A percentile compares a stretch with the other conserved stretches of the same genome.
phyloP scores from a whole-genome alignment of 2,888 invertebrate species.

The Piscicola geometra region DNA sequence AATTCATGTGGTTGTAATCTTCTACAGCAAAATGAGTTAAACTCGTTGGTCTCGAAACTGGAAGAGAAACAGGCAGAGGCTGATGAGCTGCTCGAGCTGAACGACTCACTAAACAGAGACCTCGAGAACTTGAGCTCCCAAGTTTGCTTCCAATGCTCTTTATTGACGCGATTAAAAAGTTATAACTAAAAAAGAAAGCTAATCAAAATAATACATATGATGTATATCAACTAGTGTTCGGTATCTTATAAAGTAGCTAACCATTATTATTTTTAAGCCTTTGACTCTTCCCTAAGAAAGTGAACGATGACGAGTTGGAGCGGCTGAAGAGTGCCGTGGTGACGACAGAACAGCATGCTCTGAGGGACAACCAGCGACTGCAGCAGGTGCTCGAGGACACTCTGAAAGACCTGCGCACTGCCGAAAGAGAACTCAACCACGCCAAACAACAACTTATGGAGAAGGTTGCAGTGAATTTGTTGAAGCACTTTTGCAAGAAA shows the following conservation, averaged over 20 bases:
- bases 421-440: not conserved
- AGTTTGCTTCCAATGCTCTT: too few species aligned
- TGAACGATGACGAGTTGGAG: not conserved
- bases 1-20: too few species aligned
- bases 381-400: not conserved
- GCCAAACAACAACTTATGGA: not conserved
- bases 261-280: too few species aligned
- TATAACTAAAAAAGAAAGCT: too few species aligned
- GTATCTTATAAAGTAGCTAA: too few species aligned
- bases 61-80: not conserved
- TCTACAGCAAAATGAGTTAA: not conserved
- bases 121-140: not conserved
- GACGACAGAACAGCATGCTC: not conserved
- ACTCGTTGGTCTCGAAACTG: not conserved
- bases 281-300: too few species aligned
- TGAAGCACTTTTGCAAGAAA: too few species aligned
- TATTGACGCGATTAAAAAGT: too few species aligned
- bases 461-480: too few species aligned
- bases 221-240: too few species aligned
- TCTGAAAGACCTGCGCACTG: not conserved
- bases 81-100: not conserved
- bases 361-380: not conserved
- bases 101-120: not conserved
- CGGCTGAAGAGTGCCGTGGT: not conserved
- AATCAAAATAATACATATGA: too few species aligned